Evolutionary conservation across 2,888 invertebrate genomes (phyloP).

Genomic region (Drosophila rellima): DNA sequence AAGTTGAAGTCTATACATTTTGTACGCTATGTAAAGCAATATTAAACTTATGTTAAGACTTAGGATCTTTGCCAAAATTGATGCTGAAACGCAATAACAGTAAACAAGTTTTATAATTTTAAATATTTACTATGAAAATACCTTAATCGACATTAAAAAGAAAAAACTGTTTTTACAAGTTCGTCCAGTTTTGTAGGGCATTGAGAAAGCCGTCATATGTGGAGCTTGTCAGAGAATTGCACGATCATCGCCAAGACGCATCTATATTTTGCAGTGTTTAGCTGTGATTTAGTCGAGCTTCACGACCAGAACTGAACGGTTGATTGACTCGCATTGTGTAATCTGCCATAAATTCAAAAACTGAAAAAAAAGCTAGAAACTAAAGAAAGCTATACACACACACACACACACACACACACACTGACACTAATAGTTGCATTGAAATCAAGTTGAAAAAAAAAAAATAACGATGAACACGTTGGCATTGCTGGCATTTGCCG

Average conservation of each 20-base stretch:
- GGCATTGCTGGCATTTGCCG: conserved; percentile 70
- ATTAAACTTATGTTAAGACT: neutral
- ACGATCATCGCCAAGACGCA: neutral
- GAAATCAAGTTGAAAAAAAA: neutral
- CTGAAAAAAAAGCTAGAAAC: neutral
- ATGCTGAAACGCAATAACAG: neutral
- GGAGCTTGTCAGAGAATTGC: neutral
- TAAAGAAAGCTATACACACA: neutral
- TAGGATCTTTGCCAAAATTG: neutral
- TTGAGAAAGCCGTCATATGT: neutral
- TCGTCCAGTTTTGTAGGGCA: neutral
- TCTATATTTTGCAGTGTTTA: neutral
- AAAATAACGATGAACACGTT: conserved; percentile 61
- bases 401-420: neutral
- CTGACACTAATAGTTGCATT: conserved; percentile 7
- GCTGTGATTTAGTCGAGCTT: conserved; percentile 30
- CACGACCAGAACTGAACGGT: conserved; percentile 33
- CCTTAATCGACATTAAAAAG: too few relatives aligned
- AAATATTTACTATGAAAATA: too few relatives aligned
- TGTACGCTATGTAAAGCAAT: too few relatives aligned
- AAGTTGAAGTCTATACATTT: too few relatives aligned
- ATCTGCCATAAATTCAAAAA: neutral
- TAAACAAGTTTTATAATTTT: neutral
- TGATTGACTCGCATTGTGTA: conserved; percentile 6
- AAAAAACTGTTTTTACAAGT: neutral